Evolutionary conservation across 2,113 vertebrate genomes (phyloP).

Genomic region (Nymphicus hollandicus): DNA sequence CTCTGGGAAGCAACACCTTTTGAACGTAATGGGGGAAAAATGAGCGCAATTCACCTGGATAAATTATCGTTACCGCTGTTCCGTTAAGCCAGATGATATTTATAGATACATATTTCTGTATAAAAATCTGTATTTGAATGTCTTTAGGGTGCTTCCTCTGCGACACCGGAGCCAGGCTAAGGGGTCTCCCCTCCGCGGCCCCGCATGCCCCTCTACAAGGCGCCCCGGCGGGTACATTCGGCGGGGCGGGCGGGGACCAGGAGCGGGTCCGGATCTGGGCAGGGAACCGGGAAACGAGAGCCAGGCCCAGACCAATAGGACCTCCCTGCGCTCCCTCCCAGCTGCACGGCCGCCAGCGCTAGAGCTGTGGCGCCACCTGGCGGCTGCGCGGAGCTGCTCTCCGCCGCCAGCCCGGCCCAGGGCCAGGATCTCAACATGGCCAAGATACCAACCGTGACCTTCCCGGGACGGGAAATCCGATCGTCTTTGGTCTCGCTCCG

Average conservation of each 20-base stretch:
- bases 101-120: not conserved
- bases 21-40: not conserved
- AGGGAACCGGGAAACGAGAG: not conserved
- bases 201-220: conserved; percentile 24
- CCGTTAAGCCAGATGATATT: not conserved
- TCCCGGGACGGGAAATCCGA: not conserved
- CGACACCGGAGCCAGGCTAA: not conserved
- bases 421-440: not conserved
- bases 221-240: conserved; percentile 50
- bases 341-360: not conserved
- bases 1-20: not conserved
- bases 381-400: not conserved
- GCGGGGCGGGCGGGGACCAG: not conserved
- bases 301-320: not conserved
- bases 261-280: not conserved
- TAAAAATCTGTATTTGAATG: not conserved
- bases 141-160: not conserved
- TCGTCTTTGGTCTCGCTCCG: conserved; percentile 65
- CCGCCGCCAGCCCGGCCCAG: not conserved
- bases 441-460: conserved; percentile 51
- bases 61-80: not conserved
- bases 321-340: not conserved
- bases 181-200: not conserved
- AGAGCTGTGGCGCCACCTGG: conserved; percentile 71
- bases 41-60: not conserved